A percentile compares a stretch with the other conserved stretches of the same genome.
Conservation (phyloP, 2,888 invertebrate genomes). For the Sepioteuthis lessoniana region DNA sequence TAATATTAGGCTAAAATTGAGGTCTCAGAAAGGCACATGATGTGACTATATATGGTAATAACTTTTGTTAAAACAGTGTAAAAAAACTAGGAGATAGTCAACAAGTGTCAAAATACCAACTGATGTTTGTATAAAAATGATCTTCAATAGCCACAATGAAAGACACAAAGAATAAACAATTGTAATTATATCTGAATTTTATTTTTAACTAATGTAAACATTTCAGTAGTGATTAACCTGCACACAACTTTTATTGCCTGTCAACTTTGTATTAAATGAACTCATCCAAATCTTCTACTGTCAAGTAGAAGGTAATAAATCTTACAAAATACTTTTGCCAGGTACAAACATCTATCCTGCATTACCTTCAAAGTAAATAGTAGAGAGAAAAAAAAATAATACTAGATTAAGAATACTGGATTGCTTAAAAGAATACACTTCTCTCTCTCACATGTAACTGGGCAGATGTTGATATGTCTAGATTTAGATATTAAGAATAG, state of each 20-base stretch:
- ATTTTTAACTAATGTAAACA: constrained; percentile 18
- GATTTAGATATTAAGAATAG: no score
- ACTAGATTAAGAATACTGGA: no score
- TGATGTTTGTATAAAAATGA: not conserved
- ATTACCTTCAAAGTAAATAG: not conserved
- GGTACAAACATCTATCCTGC: not conserved
- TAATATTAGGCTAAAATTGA: no score
- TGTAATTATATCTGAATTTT: not conserved
- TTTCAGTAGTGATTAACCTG: not conserved
- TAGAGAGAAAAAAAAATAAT: not conserved
- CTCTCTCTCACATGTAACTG: no score
- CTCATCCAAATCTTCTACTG: not conserved
- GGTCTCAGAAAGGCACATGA: no score
- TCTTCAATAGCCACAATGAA: not conserved
- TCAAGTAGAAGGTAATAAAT: not conserved
- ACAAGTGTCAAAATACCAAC: no score
- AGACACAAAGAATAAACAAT: not conserved
- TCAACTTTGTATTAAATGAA: not conserved
- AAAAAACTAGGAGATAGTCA: no score
- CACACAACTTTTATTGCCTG: not conserved
- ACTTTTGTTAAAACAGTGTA: no score
- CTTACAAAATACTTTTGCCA: not conserved
- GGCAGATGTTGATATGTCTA: no score
- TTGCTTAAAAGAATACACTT: no score
- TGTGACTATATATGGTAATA: no score